Base-by-base conservation (phyloP, 2,888 invertebrate species). In the Perdita meconis region DNA sequence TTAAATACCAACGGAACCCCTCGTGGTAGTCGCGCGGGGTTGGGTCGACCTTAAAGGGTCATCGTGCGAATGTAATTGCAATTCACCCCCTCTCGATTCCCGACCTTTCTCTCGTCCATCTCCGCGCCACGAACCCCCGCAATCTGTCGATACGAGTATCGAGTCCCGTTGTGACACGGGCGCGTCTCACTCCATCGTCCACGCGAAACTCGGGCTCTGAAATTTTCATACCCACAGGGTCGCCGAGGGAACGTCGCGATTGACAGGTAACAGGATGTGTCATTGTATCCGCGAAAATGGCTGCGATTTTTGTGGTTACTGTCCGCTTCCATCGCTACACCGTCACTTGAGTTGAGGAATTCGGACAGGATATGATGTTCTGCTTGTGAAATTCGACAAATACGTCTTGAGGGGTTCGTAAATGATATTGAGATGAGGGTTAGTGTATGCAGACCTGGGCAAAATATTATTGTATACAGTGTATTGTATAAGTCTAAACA, bases 31-130 rank as follows among this genome's bases (percentile, higher is more conserved):
- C 30, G n/a, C 30, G 47, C 26, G 22, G 34, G 50, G 24, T 12
- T 30, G 59, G 16, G 19, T 30, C 57, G 50, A 53, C 60, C 69
- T 77, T 65, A 69, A 67, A 79, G 71, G 81, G 73, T 71, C 73
- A 83, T 83, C 71, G 76, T 30, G 69, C 74, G 73, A 73, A 74
- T 81, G 76, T 83, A 83, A 83, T 83, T 83, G 83, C 81, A 55
- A 77, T 76, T 71, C 63, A 50, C 38, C 59, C 61, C 26, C 47
- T 2, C 47, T 30, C 38, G 42, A 38, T 42, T 61, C 38, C 38
- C 40, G 12, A 22, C 38, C 16, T n/a, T n/a, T n/a, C 64, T 22
- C 51, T 24, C 24, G 24, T 13, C 26, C 10, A n/a, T 34, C 30
- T 26, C 59, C 3, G 13, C 57, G 53, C 10, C 44, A 19, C 30